Conservation (phyloP, 2,888 invertebrate species). For the Ecdyonurus torrentis region DNA sequence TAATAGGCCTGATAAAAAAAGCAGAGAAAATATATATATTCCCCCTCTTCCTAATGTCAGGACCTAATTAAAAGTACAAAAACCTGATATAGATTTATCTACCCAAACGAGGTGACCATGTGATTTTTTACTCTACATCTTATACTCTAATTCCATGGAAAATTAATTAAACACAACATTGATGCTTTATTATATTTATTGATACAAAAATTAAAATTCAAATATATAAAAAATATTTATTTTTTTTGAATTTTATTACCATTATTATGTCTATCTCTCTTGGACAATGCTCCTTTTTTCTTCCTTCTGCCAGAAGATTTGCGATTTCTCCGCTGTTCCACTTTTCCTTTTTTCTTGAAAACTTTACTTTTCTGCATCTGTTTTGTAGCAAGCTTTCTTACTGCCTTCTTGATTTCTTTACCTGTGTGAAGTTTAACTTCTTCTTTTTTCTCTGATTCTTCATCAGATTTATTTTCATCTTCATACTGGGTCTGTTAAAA, state of each 20-base stretch:
- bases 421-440: constrained; percentile 29
- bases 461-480: constrained; percentile 11
- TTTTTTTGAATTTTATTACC: constrained; percentile 2
- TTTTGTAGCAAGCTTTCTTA: constrained; percentile 53
- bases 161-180: too few species aligned
- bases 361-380: constrained; percentile 60
- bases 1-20: too few species aligned
- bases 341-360: constrained; percentile 54
- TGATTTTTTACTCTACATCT: too few species aligned
- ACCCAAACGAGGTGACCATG: too few species aligned
- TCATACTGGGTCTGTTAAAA: constrained; percentile 17
- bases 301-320: constrained; percentile 41
- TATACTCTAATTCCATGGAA: too few species aligned
- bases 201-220: too few species aligned
- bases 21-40: too few species aligned
- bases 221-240: too few species aligned
- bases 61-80: too few species aligned
- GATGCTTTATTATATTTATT: too few species aligned
- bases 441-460: constrained; percentile 12
- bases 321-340: constrained; percentile 50
- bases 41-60: too few species aligned
- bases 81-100: too few species aligned
- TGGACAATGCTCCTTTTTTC: constrained; percentile 18
- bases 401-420: constrained; percentile 49
- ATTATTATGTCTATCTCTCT: constrained; percentile 4